Percentiles rank a stretch among this genome's conserved stretches.
These are phyloP conservation scores for Tetanocera ferruginea DNA, from an alignment of 2,888 invertebrate species.

Conservation along the genomic window DNA sequence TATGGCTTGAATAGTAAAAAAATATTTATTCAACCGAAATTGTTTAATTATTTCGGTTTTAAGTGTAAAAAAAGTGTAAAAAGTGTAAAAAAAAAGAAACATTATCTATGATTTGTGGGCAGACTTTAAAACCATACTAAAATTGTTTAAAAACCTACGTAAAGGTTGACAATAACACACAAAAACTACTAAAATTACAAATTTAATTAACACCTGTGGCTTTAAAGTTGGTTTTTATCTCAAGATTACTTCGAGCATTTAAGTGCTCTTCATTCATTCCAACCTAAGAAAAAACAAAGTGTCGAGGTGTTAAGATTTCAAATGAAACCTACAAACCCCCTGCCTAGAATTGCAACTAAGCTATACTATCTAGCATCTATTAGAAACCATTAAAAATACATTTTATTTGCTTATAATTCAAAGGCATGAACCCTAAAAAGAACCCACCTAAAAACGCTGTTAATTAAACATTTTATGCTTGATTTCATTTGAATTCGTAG, in stretches of 20 bases:
- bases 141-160: background rate
- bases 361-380: background rate
- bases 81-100: too few relatives aligned
- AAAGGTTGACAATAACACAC: background rate
- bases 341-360: background rate
- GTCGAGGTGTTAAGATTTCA: background rate
- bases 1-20: slow-evolving; percentile 2
- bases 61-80: too few relatives aligned
- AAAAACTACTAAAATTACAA: background rate
- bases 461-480: slow-evolving; percentile 26
- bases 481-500: slow-evolving; percentile 16
- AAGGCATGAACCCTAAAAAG: background rate
- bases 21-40: background rate
- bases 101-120: too few relatives aligned
- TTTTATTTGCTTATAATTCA: background rate
- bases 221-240: background rate
- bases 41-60: too few relatives aligned
- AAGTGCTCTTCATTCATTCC: background rate
- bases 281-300: too few relatives aligned
- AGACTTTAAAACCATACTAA: too few relatives aligned
- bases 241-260: background rate
- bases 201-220: slow-evolving; percentile 20
- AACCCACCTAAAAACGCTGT: background rate
- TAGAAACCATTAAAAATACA: slow-evolving; percentile 1
- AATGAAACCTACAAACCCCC: background rate